These are phyloP conservation scores for Numenius arquata DNA, from an alignment of 2,113 vertebrate genomes.

Conservation along the genomic window DNA sequence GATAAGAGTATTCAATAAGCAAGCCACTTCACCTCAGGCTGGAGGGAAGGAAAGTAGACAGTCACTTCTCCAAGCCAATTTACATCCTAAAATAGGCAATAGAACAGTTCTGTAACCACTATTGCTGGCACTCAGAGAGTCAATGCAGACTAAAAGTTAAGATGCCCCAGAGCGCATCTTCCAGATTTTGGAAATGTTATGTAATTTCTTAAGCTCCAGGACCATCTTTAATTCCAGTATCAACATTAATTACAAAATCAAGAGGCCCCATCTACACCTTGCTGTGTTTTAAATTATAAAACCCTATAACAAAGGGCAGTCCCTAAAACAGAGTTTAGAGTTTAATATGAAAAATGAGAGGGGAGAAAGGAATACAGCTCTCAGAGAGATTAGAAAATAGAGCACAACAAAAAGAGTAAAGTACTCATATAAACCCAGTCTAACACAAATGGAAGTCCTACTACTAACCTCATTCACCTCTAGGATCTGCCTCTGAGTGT, in stretches of 20 bases:
- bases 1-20: conserved; percentile 51
- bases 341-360: background rate
- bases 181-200: background rate
- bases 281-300: background rate
- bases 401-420: background rate
- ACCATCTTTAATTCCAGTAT: background rate
- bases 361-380: background rate
- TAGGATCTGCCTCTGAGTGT: background rate
- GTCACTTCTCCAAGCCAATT: conserved; percentile 47
- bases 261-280: background rate
- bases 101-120: background rate
- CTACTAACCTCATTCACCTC: background rate
- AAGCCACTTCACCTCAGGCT: conserved; percentile 51
- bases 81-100: conserved; percentile 28
- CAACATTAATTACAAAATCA: background rate
- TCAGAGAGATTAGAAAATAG: background rate
- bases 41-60: conserved; percentile 42
- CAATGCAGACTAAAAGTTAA: background rate
- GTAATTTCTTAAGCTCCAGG: background rate
- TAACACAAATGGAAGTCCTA: background rate
- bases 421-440: background rate
- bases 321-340: background rate
- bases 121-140: background rate
- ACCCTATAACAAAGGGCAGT: background rate
- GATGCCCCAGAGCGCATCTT: background rate